Evolutionary conservation across 2,797 vertebrate species (phyloP), one percentile per base, ranked within the genome.

Genomic region (Darevskia mixta): DNA sequence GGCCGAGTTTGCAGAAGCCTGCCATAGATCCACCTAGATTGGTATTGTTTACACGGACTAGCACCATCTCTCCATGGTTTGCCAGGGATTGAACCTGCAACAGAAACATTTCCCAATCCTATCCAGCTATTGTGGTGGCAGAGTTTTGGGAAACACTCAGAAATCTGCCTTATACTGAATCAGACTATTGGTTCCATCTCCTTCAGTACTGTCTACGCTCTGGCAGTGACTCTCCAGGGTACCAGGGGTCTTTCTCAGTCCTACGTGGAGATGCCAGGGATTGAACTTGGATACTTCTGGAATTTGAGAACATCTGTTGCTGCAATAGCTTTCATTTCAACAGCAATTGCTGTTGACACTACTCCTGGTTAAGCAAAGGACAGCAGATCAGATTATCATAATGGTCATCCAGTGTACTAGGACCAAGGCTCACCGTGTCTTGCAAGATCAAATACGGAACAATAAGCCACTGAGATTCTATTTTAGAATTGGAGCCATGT

Each of bases 391-490:
- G 32, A 17, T 75, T 8, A 23, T 29, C 29, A 23, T 64, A 38
- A 8, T 58, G 64, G 20, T 64, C 13, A 49, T 25, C 45, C 25
- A 55, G 20, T 32, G 25, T 25, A 78, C 13, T 13, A 38, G 25
- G 27, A 10, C 66, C 9, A 29, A 71, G 38, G 3, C 43, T 45
- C 75, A 15, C 58, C 13, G 8, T 79, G 25, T 2, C 45, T 41
- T 8, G 20, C 5, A 41, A 29, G 27, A 32, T 45, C 25, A 86
- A 71, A 75, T 29, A 15, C 29, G 83, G 32, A 91, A 86, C 87
- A 76, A 35, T 82, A 87, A 79, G 27, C 0, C 67, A 1, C 86
- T 64, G 11, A 82, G 10, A n/a, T 90, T 91, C 88, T 55, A 90
- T 87, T 27, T 25, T 86, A 84, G 13, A 86, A 45, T 80, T 92